Evolutionary conservation across 1,140 invertebrate genomes (phyloP).

Genomic region (Nylanderia fulva): DNA sequence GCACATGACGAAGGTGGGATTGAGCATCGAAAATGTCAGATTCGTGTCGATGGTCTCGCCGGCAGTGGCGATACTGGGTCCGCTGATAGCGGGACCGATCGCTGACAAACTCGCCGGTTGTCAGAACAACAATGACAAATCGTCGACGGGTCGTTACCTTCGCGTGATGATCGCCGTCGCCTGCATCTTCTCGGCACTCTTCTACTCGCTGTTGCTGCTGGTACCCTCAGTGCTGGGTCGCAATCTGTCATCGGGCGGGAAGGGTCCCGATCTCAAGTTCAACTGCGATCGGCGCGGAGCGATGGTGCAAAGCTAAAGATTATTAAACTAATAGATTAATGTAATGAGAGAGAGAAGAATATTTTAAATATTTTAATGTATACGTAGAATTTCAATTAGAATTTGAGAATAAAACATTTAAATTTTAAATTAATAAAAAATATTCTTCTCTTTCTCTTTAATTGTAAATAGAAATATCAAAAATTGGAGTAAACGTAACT

Average conservation of each 20-base stretch:
- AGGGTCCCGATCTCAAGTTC: conserved; percentile 88
- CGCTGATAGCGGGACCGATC: conserved; percentile 88
- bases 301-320: not conserved
- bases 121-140: conserved; percentile 81
- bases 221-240: conserved; percentile 88
- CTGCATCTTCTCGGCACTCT: conserved; percentile 89
- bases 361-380: conserved; percentile 5
- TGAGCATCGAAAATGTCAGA: conserved; percentile 89
- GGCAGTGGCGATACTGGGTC: conserved; percentile 90
- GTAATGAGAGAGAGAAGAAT: not conserved
- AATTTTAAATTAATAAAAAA: not conserved
- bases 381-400: not conserved
- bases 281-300: conserved; percentile 86
- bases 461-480: not conserved
- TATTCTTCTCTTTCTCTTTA: not conserved
- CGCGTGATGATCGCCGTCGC: conserved; percentile 90
- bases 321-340: not conserved
- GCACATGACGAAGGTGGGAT: conserved; percentile 90
- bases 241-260: conserved; percentile 83
- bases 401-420: not conserved
- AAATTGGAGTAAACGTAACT: not conserved
- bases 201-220: conserved; percentile 89
- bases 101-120: conserved; percentile 88
- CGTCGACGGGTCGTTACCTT: conserved; percentile 86
- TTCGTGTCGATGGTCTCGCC: conserved; percentile 91